Evolutionary conservation across 2,888 invertebrate species (phyloP).

Genomic region (Myathropa florea): DNA sequence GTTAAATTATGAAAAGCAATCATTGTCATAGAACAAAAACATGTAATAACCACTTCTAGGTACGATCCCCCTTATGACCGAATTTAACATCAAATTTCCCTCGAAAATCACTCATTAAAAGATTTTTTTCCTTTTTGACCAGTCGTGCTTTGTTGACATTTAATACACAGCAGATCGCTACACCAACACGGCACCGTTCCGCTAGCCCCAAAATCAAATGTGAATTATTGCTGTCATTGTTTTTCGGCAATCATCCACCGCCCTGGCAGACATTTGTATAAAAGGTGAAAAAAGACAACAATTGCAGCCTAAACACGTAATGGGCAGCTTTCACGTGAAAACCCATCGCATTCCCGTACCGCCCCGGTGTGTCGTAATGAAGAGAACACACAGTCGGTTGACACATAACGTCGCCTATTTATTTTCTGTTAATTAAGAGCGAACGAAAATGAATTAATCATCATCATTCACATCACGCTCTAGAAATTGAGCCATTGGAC

Average conservation of each 20-base stretch:
- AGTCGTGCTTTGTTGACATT: conserved; percentile 22
- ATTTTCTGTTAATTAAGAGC: conserved; percentile 67
- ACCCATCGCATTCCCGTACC: background rate
- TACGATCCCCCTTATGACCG: background rate
- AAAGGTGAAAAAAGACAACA: conserved; percentile 41
- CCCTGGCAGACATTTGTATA: background rate
- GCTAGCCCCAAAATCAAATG: conserved; percentile 28
- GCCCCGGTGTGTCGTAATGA: conserved; percentile 9
- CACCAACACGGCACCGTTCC: conserved; percentile 22
- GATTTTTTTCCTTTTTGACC: conserved; percentile 2
- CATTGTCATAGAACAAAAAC: background rate
- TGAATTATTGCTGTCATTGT: conserved; percentile 35
- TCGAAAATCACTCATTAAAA: background rate
- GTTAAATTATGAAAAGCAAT: background rate
- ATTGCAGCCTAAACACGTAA: conserved; percentile 35
- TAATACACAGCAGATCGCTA: conserved; percentile 8
- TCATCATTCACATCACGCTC: conserved; percentile 71
- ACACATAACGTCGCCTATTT: conserved; percentile 60
- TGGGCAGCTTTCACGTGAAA: conserved; percentile 45
- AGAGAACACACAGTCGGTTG: conserved; percentile 19
- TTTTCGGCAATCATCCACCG: conserved; percentile 36
- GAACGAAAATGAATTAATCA: conserved; percentile 69
- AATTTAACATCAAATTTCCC: background rate
- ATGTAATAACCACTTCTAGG: background rate
- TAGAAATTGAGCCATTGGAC: conserved; percentile 66